Evolutionary conservation across 2,113 vertebrate species (phyloP).

Genomic region (Polypterus senegalus): DNA sequence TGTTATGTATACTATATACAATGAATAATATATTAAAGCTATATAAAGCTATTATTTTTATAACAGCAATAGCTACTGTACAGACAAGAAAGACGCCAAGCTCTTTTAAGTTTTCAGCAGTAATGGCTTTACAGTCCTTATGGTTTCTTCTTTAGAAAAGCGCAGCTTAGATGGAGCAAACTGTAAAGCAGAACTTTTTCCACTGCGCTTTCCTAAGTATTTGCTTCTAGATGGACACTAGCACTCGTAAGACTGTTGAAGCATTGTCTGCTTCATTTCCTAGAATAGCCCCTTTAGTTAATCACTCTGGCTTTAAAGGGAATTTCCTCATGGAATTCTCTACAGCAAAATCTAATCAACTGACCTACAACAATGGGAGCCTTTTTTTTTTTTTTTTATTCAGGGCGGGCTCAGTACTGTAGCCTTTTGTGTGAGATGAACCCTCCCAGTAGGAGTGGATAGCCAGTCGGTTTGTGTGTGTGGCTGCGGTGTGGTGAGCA

Average conservation of each 20-base stretch:
- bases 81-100: too few species aligned
- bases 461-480: conserved; percentile 15
- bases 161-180: background rate
- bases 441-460: conserved; percentile 35
- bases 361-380: conserved; percentile 41
- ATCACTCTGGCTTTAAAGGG: conserved; percentile 45
- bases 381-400: conserved; percentile 37
- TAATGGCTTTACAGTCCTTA: too few species aligned
- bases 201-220: conserved; percentile 6
- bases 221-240: conserved; percentile 32
- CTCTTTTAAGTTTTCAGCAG: too few species aligned
- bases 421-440: conserved; percentile 38
- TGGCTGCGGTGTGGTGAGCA: conserved; percentile 31
- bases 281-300: conserved; percentile 43
- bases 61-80: too few species aligned
- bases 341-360: conserved; percentile 44
- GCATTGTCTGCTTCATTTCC: conserved; percentile 40
- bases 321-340: conserved; percentile 46
- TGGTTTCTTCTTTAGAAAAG: too few species aligned
- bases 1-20: too few species aligned
- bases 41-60: too few species aligned
- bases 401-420: conserved; percentile 41
- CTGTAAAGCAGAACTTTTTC: background rate
- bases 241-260: conserved; percentile 33
- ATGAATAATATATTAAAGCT: too few species aligned